Base-by-base conservation (phyloP, 2,888 invertebrate genomes). In the Epirrita christyi region DNA sequence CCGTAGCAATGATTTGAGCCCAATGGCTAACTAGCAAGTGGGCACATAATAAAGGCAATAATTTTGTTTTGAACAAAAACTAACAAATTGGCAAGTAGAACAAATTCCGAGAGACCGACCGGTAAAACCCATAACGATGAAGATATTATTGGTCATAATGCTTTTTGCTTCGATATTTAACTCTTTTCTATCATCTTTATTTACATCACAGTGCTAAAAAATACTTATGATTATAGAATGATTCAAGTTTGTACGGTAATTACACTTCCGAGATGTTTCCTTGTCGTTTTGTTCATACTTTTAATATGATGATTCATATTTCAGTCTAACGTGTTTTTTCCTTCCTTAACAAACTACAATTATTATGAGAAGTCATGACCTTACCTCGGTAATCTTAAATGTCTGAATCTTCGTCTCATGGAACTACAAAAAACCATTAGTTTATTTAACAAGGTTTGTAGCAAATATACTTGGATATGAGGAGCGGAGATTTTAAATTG, bases 241-340 rank as follows among this genome's bases (percentile, higher is more conserved):
- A 51, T 42, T 46, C 40, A 46, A 53, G 28, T 52, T 59, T 55
- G 54, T 55, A 70, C 68, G 66, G 68, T 67, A 68, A 54, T 41
- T 54, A 64, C 66, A 74, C 75, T 80, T 79, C 79, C 78, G 79
- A 78, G 69, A 73, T 58, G 68, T 72, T 77, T 73, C 79, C 73
- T 75, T 61, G 65, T 74, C 67, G 61, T 61, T 54, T 50, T 42
- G 42, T 54, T 65, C 46, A 40, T 55, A 55, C 40, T 44, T 49
- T 63, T 54, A 41, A 52, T 32, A 38, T 52, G 55, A 64, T 67
- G 56, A 63, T 51, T 63, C 63, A 67, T 56, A 49, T 55, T 49
- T 46, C 52, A 34, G 55, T 62, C 55, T 63, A 55, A 48, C 48
- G 37, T 54, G 21, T 48, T 61, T 63, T 59, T 59, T 52, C 55